Base-by-base conservation (phyloP, 2,888 invertebrate species). In the Tanaodytes sp. region DNA sequence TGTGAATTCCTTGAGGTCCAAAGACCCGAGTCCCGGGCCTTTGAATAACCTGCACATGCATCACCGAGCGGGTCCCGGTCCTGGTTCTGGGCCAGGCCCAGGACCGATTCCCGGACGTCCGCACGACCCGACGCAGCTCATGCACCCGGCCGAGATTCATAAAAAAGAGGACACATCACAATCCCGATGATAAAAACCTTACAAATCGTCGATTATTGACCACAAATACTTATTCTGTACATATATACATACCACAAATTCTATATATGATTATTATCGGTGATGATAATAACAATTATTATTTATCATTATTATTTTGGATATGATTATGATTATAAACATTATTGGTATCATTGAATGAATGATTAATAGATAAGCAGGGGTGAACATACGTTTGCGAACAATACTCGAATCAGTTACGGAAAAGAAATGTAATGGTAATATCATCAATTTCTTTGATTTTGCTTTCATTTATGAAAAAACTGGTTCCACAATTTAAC, bases 121-220 rank as follows among this genome's bases (percentile, higher is more conserved):
- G 57, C 79, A 76, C 14, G 72, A 83, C 57, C 84, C 84, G 18
- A 77, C 82, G 2, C 72, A 78, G 31, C 73, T 84, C 12, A 82
- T 84, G 79, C 81, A 81, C 71, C 73, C 77, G 40, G 79, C 78
- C 20, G 84, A 84, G 63, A 80, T 88, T 75, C 88, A 88, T 81
- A 89, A 89, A 77, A 89, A 89, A 77, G 89, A 89, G 77, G 89
- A 89, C 67, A 76, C 84, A 8, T 85, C 86, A 12, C 86, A 86
- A 83, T 88, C 88, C 59, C 89, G 89, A 89, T 89, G 85, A 84
- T 85, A 82, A 74, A 18, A 79, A 76, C 72, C 23, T 48, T 72
- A 68, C 74, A 74, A 33, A 43, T 40, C 20, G 15, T 36, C 5
- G 12, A 30, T 36, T 31, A 5, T 46, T n/a, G 18, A 12, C 16